Evolutionary conservation across 2,888 invertebrate species (phyloP), one percentile per base, ranked within the genome.

Genomic region (Cheilosia impressa): DNA sequence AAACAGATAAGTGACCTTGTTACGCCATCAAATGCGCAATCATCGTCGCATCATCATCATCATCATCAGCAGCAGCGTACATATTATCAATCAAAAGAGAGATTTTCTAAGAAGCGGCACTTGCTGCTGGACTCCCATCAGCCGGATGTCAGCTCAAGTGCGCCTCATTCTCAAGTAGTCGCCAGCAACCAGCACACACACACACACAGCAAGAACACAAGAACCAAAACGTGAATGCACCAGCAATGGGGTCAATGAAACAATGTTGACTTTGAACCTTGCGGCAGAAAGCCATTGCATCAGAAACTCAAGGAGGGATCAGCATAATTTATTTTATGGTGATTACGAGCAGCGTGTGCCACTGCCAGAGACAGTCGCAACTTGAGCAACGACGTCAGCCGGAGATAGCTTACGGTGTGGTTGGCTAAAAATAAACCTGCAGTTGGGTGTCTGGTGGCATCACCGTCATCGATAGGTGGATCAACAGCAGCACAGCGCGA

Each of bases 181-280:
- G 7, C 22, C 27, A 31, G 9, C 19, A 4, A 22, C 2, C 22
- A 52, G 22, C 24, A 2, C 52, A 53, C 17, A 15, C n/a, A 55
- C n/a, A n/a, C 17, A 31, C 52, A 10, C n/a, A 52, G 2, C 1
- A 55, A 31, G 27, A 55, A 1, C 15, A 55, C 1, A 55, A 55
- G 13, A 55, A 55, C 41, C 52, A 58, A 63, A 75, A 75, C 68
- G 62, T 31, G 43, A 72, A 63, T 63, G 57, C 65, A 71, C 68
- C 71, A 78, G 62, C 83, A 87, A 80, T 76, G 81, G 87, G 88
- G 82, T 88, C 87, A 88, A 87, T 88, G 88, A 88, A 85, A 88
- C 87, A 81, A 75, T 58, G 87, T 87, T 87, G 87, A 87, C 87
- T 87, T 88, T 88, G 88, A 88, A 84, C 82, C 72, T 68, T 79